These are phyloP conservation scores for Chloropsis cyanopogon DNA, from an alignment of 2,113 vertebrate species.

Conservation along the genomic window DNA sequence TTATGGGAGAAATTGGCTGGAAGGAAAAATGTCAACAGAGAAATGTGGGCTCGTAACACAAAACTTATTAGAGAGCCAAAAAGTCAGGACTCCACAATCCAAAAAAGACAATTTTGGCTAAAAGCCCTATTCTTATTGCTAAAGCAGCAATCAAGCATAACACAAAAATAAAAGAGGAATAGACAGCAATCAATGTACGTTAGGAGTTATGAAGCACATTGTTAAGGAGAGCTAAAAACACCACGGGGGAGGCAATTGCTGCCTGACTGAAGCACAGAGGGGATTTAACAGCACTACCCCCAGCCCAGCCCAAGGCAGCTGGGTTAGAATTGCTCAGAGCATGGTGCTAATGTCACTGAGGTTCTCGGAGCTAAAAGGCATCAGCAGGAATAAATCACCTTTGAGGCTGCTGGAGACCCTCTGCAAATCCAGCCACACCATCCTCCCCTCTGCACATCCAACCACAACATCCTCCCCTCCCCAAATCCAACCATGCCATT, in stretches of 20 bases:
- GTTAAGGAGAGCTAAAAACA: slow-evolving; percentile 56
- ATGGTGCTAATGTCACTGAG: neutral
- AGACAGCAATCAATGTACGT: slow-evolving; percentile 60
- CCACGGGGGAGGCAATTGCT: neutral
- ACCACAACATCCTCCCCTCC: accelerated
- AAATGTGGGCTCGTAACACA: slow-evolving; percentile 58
- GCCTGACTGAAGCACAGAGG: neutral
- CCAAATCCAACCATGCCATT: accelerated
- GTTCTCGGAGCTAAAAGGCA: neutral
- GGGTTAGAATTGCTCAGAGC: neutral
- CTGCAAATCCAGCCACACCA: accelerated
- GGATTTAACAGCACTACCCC: neutral
- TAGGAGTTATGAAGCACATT: slow-evolving; percentile 43
- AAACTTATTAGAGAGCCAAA: slow-evolving; percentile 62
- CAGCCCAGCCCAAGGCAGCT: neutral
- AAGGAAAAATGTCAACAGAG: slow-evolving; percentile 67
- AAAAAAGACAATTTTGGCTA: slow-evolving; percentile 63
- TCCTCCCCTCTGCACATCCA: neutral
- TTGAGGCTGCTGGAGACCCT: neutral
- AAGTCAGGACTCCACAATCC: slow-evolving; percentile 53
- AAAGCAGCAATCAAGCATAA: slow-evolving; percentile 61
- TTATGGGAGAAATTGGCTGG: slow-evolving; percentile 67
- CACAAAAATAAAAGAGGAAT: slow-evolving; percentile 48
- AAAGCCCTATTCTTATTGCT: slow-evolving; percentile 60
- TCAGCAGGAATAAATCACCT: neutral